These are phyloP conservation scores for Leptodactylus fallax DNA, from an alignment of 2,797 vertebrate species.

Conservation along the genomic window DNA sequence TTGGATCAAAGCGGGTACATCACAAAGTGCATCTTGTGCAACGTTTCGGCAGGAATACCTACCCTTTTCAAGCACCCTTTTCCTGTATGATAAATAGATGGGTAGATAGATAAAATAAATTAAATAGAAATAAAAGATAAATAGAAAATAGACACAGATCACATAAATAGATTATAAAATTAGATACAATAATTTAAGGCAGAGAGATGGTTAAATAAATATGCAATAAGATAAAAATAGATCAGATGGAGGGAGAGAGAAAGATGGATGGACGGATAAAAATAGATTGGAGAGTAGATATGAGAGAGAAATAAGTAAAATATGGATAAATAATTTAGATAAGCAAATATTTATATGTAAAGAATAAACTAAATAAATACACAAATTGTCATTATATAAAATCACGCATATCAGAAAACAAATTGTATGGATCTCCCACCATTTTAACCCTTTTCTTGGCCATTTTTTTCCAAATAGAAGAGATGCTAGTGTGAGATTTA, in stretches of 20 bases:
- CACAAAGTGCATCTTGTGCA: too few relatives aligned
- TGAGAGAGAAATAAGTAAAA: neutral
- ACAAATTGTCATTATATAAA: neutral
- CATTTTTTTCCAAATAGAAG: neutral
- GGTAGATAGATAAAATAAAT: neutral
- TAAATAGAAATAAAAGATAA: neutral
- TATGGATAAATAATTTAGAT: neutral
- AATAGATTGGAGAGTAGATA: neutral
- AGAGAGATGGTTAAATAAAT: neutral
- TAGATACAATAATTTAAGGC: neutral
- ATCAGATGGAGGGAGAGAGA: neutral
- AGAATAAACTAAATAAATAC: neutral
- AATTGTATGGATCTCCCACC: neutral
- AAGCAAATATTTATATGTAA: neutral
- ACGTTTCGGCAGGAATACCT: too few relatives aligned
- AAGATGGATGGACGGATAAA: neutral
- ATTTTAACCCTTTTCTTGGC: constrained; percentile 38
- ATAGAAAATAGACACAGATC: neutral
- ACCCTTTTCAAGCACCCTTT: too few relatives aligned
- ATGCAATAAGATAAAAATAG: neutral
- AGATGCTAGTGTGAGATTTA: constrained; percentile 38
- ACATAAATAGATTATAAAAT: neutral
- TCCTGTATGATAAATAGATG: too few relatives aligned
- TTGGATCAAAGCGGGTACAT: too few relatives aligned
- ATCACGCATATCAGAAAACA: neutral